Base-by-base conservation (phyloP, 2,888 invertebrate genomes). In the Diloba caeruleocephala region DNA sequence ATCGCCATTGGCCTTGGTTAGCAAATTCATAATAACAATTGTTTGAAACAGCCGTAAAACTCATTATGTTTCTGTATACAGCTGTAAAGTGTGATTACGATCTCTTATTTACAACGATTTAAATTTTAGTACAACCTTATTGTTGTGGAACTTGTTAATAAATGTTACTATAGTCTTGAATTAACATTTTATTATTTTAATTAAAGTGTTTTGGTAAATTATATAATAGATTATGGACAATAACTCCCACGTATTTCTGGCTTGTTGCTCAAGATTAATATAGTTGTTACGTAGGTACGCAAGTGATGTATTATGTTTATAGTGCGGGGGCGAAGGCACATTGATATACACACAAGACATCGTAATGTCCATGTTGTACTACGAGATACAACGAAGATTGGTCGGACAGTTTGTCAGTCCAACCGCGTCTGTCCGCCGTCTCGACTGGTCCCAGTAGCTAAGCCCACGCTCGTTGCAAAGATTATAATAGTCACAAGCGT, bases 1-100 rank as follows among this genome's bases (percentile, higher is more conserved):
- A 52, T 54, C 53, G 43, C 41, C 61, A 68, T 66, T 76, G 81
- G 72, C 81, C 82, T 81, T 81, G 76, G 54, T 37, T 39, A 42
- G 50, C 51, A 64, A 71, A 71, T 71, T 60, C 58, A 77, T 78
- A 79, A 76, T 68, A 78, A 79, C 82, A 79, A 86, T 86, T 82
- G 82, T 87, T 84, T 73, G 61, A 78, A 81, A 78, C 78, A 71
- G 65, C 73, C 72, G 74, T 79, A 82, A 80, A 81, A 79, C 73
- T 70, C 78, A 81, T 82, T 82, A 79, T 60, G 65, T 72, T 60
- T 39, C 57, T 67, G 57, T 70, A 63, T 64, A 77, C 71, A 78
- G 74, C 64, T 81, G 76, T 81, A 74, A 75, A 82, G 50, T 55
- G 49, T 61, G 87, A 87, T 86, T 79, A 82, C 72, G 64, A 84